Evolutionary conservation across 2,888 invertebrate genomes (phyloP), one percentile per base, ranked within the genome.

Genomic region (Drosophila meridiana): DNA sequence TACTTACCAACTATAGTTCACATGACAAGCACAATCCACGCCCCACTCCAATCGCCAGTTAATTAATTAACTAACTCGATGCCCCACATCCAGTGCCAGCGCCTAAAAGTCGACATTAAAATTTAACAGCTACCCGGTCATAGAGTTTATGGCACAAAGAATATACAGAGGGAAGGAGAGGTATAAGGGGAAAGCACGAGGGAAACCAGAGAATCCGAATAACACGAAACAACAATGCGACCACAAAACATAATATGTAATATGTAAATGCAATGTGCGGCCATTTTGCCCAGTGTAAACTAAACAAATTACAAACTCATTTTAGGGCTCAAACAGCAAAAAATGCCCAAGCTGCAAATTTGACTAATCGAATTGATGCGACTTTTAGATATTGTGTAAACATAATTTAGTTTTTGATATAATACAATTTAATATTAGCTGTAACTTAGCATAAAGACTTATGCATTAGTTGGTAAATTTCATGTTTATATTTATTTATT

Each of bases 221-320:
- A 65, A 53, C 50, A 50, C 47, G 47, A 70, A 64, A 78, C 75
- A 75, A 82, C 79, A 79, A 76, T 71, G 57, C 69, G 58, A 84
- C 82, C 82, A 55, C 82, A 82, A 72, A 85, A 78, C 76, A 82
- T 82, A 78, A 82, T 82, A 68, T 77, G 63, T 66, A 68, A 82
- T 79, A 79, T 79, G 82, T 76, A 79, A 82, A 84, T 79, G 79
- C 79, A 69, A 68, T 76, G 79, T 79, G 77, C 56, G 69, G 71
- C 66, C 50, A 69, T 79, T 79, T 82, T 78, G 20, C 79, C 32
- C 64, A 72, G 58, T 82, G 82, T 83, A 76, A 83, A 73, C 84
- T 82, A 82, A 82, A 82, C 82, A 82, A 84, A 82, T 82, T 82
- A 84, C 82, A 84, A 82, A 82, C 82, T 82, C 79, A 84, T 82